Percentiles rank a stretch among this genome's conserved stretches.
Evolutionary conservation across 2,888 invertebrate species (phyloP).

Genomic region (Ectemnius continuus): DNA sequence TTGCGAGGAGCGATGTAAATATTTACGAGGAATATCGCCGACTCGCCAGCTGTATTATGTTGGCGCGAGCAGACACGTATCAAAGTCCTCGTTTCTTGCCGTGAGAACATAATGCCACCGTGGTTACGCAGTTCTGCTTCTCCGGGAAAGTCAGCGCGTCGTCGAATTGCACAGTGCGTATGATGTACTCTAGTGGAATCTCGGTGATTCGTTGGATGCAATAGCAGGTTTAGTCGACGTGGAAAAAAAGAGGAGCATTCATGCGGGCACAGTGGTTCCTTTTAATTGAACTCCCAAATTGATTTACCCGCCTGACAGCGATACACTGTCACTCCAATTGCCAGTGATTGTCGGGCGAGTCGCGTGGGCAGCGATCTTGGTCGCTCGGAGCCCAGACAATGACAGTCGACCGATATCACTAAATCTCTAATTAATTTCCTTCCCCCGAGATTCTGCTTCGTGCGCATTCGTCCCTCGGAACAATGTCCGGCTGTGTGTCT

Average conservation of each 20-base stretch:
- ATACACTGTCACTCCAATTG: conserved; percentile 15
- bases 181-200: not conserved
- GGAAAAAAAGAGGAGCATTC: not conserved
- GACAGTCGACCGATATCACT: conserved; percentile 4
- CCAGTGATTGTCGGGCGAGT: conserved; percentile 22
- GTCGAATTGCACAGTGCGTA: not conserved
- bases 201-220: not conserved
- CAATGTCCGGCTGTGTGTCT: not conserved
- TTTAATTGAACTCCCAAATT: conserved; percentile 2
- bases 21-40: conserved; percentile 50
- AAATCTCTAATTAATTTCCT: not conserved
- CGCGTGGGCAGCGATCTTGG: conserved; percentile 45
- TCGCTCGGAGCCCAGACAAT: not conserved
- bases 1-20: conserved; percentile 46
- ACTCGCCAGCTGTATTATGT: conserved; percentile 54
- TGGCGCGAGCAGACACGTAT: conserved; percentile 36
- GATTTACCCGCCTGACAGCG: conserved; percentile 14
- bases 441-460: not conserved
- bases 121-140: conserved; percentile 20
- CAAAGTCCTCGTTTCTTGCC: conserved; percentile 26
- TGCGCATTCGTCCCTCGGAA: not conserved
- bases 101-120: conserved; percentile 35
- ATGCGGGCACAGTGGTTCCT: not conserved
- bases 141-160: conserved; percentile 4
- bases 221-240: not conserved